phyloP scores from a whole-genome alignment of 2,797 vertebrate genomes.

The Molothrus aeneus region DNA sequence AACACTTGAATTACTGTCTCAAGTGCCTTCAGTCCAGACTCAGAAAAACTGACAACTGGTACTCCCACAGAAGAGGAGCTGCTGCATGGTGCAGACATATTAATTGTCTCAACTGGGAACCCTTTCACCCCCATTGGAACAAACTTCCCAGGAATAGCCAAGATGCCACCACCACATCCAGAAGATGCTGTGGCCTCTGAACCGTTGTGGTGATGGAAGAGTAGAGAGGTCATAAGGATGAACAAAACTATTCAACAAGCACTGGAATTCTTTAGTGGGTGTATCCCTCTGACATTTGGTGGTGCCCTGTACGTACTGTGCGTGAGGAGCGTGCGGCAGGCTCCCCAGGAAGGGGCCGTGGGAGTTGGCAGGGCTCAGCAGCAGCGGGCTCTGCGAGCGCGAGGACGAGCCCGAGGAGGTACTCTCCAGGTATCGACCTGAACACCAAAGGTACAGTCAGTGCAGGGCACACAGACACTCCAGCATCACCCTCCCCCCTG shows the following conservation, averaged over 20 bases:
- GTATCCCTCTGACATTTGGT: accelerated
- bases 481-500: not conserved
- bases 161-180: not conserved
- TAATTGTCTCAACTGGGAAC: not conserved
- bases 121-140: not conserved
- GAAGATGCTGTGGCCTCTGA: not conserved
- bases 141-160: not conserved
- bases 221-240: not conserved
- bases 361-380: slow-evolving; percentile 84
- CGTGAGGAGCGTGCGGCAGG: slow-evolving; percentile 73
- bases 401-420: slow-evolving; percentile 90
- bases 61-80: not conserved
- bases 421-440: slow-evolving; percentile 85
- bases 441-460: slow-evolving; percentile 12
- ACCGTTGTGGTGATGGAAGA: not conserved
- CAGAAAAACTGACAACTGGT: no score
- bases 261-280: not conserved
- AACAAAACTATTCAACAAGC: not conserved
- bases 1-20: no score
- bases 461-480: not conserved
- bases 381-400: slow-evolving; percentile 87
- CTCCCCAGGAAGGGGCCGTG: slow-evolving; percentile 76
- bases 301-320: slow-evolving; percentile 54
- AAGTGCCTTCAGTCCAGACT: no score
- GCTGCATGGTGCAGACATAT: accelerated